phyloP scores from a whole-genome alignment of 2,888 invertebrate genomes.

The Pristionchus entomophagus region DNA sequence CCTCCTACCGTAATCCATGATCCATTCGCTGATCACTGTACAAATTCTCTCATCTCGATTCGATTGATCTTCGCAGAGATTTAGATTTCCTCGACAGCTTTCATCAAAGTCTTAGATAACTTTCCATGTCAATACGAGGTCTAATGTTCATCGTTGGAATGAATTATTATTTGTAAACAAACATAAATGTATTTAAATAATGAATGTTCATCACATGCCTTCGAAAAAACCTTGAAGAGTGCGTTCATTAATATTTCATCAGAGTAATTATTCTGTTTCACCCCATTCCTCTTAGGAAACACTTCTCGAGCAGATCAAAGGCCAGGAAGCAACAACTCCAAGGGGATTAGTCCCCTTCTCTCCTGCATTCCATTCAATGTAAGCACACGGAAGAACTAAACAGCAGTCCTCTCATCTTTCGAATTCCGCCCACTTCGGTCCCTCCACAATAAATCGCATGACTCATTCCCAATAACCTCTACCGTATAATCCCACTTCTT shows the following conservation, averaged over 20 bases:
- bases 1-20: not conserved
- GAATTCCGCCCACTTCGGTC: not conserved
- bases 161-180: not conserved
- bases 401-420: not conserved
- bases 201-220: too few species aligned
- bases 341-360: not conserved
- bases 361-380: not conserved
- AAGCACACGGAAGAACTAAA: slow-evolving; percentile 17
- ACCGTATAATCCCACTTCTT: not conserved
- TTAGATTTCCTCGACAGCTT: not conserved
- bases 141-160: not conserved
- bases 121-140: not conserved
- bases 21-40: not conserved
- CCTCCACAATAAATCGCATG: not conserved
- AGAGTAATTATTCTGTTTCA: not conserved
- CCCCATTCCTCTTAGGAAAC: not conserved
- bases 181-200: not conserved
- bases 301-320: not conserved
- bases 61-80: slow-evolving; percentile 20
- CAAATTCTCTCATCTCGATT: not conserved
- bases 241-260: not conserved
- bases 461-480: not conserved
- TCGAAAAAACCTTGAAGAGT: not conserved
- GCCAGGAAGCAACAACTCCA: not conserved
- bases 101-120: not conserved